Conservation (phyloP, 2,113 vertebrate genomes). For the Triplophysa dalaica region DNA sequence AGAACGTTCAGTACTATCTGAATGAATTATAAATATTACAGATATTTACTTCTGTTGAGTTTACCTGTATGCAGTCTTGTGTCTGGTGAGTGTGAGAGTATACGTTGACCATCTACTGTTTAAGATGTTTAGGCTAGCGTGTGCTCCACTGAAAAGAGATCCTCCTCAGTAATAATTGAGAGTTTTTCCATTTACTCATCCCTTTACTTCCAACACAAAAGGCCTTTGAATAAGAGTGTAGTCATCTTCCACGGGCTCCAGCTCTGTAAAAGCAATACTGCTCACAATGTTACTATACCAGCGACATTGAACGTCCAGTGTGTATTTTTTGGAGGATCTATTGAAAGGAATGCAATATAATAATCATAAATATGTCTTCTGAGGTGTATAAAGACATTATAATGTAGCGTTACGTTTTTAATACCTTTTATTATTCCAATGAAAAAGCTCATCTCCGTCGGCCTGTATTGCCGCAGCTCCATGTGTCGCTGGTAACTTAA, state of each 20-base stretch:
- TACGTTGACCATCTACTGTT: constrained; percentile 43
- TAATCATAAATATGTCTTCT: too few relatives aligned
- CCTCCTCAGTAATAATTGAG: constrained; percentile 81
- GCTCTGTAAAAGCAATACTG: neutral
- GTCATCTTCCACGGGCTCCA: constrained; percentile 24
- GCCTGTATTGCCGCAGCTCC: too few relatives aligned
- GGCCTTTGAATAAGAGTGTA: constrained; percentile 57
- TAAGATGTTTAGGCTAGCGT: constrained; percentile 54
- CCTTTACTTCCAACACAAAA: constrained; percentile 59
- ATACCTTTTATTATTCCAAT: too few relatives aligned
- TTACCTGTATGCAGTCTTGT: constrained; percentile 17
- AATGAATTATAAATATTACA: too few relatives aligned
- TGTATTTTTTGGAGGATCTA: too few relatives aligned
- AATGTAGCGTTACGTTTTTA: too few relatives aligned
- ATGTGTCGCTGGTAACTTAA: too few relatives aligned
- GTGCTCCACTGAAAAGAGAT: constrained; percentile 64
- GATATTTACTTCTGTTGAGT: constrained; percentile 20
- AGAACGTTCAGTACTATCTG: too few relatives aligned
- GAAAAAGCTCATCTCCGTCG: too few relatives aligned
- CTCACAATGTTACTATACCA: neutral
- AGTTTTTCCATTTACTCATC: constrained; percentile 75
- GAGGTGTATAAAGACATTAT: too few relatives aligned
- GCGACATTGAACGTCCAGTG: neutral
- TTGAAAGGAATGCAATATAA: too few relatives aligned
- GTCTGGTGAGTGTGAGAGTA: constrained; percentile 37